These are phyloP conservation scores for Malacoraja senta DNA, from an alignment of 2,797 vertebrate genomes.

Conservation along the genomic window DNA sequence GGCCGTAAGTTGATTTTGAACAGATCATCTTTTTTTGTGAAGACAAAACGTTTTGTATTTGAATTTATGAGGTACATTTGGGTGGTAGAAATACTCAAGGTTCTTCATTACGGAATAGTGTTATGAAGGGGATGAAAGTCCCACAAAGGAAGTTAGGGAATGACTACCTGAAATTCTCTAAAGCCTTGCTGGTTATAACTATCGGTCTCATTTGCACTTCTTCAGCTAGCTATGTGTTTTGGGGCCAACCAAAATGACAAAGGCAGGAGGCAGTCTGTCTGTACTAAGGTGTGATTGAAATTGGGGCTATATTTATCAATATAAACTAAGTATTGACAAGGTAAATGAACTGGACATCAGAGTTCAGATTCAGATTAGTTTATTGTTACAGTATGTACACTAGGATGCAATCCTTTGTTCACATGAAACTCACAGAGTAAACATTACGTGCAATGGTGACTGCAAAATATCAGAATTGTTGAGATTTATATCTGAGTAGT, in stretches of 20 bases:
- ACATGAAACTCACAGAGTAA: too few species aligned
- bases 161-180: neutral
- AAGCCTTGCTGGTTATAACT: neutral
- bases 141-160: neutral
- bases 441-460: too few species aligned
- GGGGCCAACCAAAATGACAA: neutral
- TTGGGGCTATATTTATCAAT: too few species aligned
- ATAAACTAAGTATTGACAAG: neutral
- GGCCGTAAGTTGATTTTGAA: conserved; percentile 64
- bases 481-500: too few species aligned
- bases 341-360: neutral
- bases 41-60: neutral
- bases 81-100: neutral
- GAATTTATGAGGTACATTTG: neutral
- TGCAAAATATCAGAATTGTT: too few species aligned
- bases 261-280: too few species aligned
- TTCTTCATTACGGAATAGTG: neutral
- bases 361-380: too few species aligned
- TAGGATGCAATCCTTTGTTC: too few species aligned
- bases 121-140: neutral
- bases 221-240: neutral
- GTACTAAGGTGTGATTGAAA: neutral
- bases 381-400: too few species aligned
- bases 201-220: neutral
- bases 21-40: neutral